phyloP scores from a whole-genome alignment of 1,140 invertebrate genomes.

The Alviniconcha marisindica region DNA sequence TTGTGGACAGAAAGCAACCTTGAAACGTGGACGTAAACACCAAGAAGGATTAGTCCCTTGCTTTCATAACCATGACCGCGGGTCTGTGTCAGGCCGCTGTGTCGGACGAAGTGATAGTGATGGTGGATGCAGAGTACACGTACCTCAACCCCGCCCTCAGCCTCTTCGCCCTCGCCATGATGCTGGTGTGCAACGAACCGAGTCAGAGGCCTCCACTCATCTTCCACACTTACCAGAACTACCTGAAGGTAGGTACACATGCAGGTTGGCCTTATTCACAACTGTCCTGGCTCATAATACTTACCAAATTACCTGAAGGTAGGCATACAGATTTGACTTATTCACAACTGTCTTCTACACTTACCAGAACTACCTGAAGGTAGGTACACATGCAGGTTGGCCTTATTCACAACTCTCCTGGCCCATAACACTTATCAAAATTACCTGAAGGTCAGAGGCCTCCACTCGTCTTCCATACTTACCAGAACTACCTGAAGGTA shows the following conservation, averaged over 20 bases:
- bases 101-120: constrained; percentile 93
- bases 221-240: constrained; percentile 97
- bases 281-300: too few relatives aligned
- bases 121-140: constrained; percentile 99
- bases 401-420: too few relatives aligned
- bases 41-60: too few relatives aligned
- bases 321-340: too few relatives aligned
- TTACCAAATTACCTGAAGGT: too few relatives aligned
- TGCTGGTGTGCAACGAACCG: constrained; percentile 89
- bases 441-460: too few relatives aligned
- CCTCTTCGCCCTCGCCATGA: constrained; percentile 96
- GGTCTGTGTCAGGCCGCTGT: constrained; percentile 87
- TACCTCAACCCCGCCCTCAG: constrained; percentile 99
- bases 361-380: constrained; percentile 90
- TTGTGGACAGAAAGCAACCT: too few relatives aligned
- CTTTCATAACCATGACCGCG: too few relatives aligned
- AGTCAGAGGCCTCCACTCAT: constrained; percentile 86
- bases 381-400: too few relatives aligned
- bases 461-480: constrained; percentile 99
- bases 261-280: too few relatives aligned
- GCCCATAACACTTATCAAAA: too few relatives aligned
- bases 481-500: constrained; percentile 88
- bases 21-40: too few relatives aligned
- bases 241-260: constrained; percentile 90
- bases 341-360: constrained; percentile 99